phyloP scores from a whole-genome alignment of 2,888 invertebrate genomes.

The Eremobia ochroleuca region DNA sequence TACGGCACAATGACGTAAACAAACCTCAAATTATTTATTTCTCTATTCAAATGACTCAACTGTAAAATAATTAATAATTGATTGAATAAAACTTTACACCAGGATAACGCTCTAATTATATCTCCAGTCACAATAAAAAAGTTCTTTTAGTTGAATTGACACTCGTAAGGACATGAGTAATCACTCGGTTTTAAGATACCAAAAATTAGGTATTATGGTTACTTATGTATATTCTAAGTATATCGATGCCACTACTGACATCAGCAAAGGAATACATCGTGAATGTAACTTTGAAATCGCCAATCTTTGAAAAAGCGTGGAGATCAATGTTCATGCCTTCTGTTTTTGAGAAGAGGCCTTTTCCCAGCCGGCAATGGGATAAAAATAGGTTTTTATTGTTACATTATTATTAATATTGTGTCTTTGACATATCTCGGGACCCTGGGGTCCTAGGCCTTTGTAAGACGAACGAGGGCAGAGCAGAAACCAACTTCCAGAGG shows the following conservation, averaged over 20 bases:
- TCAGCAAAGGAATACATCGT: background rate
- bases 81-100: background rate
- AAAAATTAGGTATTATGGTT: too few species aligned
- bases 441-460: too few species aligned
- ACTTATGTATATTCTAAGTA: background rate
- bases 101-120: background rate
- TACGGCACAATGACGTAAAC: background rate
- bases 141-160: background rate
- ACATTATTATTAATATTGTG: too few species aligned
- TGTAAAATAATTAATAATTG: background rate
- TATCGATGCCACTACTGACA: too few species aligned
- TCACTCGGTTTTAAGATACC: background rate
- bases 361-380: too few species aligned
- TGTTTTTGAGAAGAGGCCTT: too few species aligned
- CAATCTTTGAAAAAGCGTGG: too few species aligned
- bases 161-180: background rate
- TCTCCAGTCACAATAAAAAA: background rate
- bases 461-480: too few species aligned
- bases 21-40: background rate
- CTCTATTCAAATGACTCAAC: background rate
- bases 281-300: background rate
- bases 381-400: too few species aligned
- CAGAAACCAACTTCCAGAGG: too few species aligned
- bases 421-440: too few species aligned
- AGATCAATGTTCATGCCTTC: too few species aligned